Conservation (phyloP, 2,888 invertebrate genomes). For the Pterobdella sp. region DNA sequence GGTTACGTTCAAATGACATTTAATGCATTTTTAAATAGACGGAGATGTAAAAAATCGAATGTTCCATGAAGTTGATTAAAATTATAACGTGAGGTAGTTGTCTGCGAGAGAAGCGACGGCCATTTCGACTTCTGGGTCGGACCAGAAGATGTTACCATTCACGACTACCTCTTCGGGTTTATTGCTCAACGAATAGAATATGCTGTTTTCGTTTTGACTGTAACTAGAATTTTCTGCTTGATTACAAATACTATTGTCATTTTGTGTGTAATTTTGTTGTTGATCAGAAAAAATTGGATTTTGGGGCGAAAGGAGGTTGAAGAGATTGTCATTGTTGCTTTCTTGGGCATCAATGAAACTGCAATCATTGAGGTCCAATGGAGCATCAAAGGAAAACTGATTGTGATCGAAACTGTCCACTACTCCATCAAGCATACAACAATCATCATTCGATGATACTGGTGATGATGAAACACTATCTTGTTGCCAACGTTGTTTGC, state of each 20-base stretch:
- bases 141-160: constrained; percentile 4
- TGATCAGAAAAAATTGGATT: background rate
- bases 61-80: too few species aligned
- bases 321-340: background rate
- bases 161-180: background rate
- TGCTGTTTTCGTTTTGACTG: background rate
- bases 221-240: background rate
- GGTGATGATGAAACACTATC: constrained; percentile 3
- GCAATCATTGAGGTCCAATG: background rate
- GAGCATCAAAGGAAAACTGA: background rate
- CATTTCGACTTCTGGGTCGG: constrained; percentile 9
- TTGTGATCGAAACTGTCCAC: too few species aligned
- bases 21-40: too few species aligned
- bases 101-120: background rate
- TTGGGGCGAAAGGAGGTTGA: background rate
- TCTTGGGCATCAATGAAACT: background rate
- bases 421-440: background rate
- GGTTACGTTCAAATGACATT: too few species aligned
- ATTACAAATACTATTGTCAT: background rate
- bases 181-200: background rate
- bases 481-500: constrained; percentile 5
- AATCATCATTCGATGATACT: background rate
- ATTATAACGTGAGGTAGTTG: background rate
- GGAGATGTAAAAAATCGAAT: too few species aligned
- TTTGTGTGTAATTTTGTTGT: background rate